Conservation (phyloP, 2,888 invertebrate species). For the Labia minor region DNA sequence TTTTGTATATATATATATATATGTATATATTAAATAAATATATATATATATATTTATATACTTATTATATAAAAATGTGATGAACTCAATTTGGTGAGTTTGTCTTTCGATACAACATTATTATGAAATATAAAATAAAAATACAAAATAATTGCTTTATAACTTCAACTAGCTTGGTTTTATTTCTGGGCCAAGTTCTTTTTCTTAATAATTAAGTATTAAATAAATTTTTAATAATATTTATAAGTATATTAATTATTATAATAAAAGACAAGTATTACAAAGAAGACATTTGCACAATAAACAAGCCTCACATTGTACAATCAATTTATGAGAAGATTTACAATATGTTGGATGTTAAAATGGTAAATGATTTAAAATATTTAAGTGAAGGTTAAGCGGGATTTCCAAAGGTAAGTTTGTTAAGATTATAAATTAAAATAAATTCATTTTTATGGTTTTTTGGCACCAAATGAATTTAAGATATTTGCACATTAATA, state of each 20-base stretch:
- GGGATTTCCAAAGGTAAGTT: too few relatives aligned
- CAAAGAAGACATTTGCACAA: conserved; percentile 14
- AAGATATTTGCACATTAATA: too few relatives aligned
- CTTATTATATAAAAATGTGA: not conserved
- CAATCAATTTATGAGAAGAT: not conserved
- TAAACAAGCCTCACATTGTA: not conserved
- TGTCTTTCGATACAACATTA: not conserved
- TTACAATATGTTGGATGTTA: too few relatives aligned
- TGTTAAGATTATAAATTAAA: too few relatives aligned
- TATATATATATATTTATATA: not conserved
- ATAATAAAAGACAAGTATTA: conserved; percentile 2
- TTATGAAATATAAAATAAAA: not conserved
- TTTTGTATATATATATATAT: not conserved
- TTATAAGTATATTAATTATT: not conserved
- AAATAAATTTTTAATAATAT: not conserved
- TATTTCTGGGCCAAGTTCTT: not conserved
- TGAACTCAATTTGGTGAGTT: not conserved
- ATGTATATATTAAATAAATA: not conserved
- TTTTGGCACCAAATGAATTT: too few relatives aligned
- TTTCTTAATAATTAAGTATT: not conserved
- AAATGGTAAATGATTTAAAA: too few relatives aligned
- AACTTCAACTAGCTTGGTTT: not conserved
- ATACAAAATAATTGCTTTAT: not conserved
- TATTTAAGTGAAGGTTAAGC: too few relatives aligned
- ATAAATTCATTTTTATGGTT: too few relatives aligned